phyloP scores from a whole-genome alignment of 53 echinoderm and acorn worm species.

The Apostichopus leukothele region DNA sequence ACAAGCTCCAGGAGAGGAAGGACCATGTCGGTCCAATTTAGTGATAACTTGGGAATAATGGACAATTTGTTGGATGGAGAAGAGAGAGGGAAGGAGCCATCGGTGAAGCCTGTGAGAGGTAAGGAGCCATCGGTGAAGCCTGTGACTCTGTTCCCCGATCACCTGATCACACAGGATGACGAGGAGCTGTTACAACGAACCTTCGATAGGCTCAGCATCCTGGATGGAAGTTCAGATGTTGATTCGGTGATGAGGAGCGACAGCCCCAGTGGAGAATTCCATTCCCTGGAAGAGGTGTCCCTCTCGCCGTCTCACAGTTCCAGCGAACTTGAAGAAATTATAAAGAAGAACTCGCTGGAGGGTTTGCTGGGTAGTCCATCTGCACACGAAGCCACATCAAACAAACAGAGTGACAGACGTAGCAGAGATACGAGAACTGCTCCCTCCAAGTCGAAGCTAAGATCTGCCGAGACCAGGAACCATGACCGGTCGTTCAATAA shows the following conservation, averaged over 20 bases:
- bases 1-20: background rate
- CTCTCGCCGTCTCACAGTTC: constrained; percentile 28
- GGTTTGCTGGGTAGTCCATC: background rate
- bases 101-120: background rate
- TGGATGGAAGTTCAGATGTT: constrained; percentile 44
- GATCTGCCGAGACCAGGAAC: background rate
- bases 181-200: constrained; percentile 26
- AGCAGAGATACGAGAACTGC: background rate
- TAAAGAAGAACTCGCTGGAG: background rate
- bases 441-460: background rate
- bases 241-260: constrained; percentile 30
- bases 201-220: constrained; percentile 23
- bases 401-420: background rate
- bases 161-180: constrained; percentile 6
- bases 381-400: background rate
- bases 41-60: background rate
- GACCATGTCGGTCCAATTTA: constrained; percentile 14
- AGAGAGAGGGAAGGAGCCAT: background rate
- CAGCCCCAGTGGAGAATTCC: constrained; percentile 19
- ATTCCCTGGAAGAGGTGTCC: constrained; percentile 29
- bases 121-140: background rate
- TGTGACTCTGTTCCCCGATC: background rate
- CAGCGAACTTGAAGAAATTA: constrained; percentile 18
- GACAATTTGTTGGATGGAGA: background rate
- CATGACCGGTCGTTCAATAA: background rate